These are phyloP conservation scores for Betta splendens DNA, from an alignment of 2,797 vertebrate species.

Conservation along the genomic window DNA sequence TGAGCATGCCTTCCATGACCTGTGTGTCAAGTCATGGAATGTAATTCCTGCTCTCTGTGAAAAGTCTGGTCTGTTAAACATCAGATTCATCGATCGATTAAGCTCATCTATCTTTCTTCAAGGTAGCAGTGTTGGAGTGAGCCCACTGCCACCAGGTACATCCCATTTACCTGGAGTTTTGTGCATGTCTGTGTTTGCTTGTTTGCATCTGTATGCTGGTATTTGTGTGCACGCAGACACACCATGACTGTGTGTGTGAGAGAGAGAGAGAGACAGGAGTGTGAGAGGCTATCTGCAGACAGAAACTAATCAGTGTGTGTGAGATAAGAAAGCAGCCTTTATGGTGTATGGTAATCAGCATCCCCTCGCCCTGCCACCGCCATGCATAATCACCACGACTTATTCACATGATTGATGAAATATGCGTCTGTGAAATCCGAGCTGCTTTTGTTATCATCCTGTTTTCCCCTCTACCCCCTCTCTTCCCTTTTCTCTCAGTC, in stretches of 20 bases:
- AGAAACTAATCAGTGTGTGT: conserved; percentile 83
- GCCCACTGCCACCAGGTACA: conserved; percentile 26
- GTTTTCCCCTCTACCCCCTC: conserved; percentile 53
- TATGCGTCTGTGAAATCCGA: conserved; percentile 82
- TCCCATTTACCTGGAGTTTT: conserved; percentile 41
- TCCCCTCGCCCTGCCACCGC: conserved; percentile 69
- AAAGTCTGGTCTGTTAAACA: too few species aligned
- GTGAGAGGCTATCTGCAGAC: conserved; percentile 79
- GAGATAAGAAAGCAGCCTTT: conserved; percentile 84
- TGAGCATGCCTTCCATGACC: too few species aligned
- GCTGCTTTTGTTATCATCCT: conserved; percentile 79
- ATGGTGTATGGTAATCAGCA: conserved; percentile 85
- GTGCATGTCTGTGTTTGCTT: conserved; percentile 22
- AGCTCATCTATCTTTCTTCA: background rate
- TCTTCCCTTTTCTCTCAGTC: conserved; percentile 60
- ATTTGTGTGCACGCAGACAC: conserved; percentile 16
- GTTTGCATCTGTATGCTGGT: conserved; percentile 15
- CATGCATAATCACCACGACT: conserved; percentile 84
- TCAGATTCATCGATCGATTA: too few species aligned
- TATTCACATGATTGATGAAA: conserved; percentile 87
- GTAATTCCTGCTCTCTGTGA: too few species aligned
- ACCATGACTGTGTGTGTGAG: conserved; percentile 26
- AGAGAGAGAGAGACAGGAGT: conserved; percentile 50
- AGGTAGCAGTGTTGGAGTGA: conserved; percentile 15
- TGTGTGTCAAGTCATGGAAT: too few species aligned